These are phyloP conservation scores for Drosophila sechellia DNA, from an alignment of 1,140 invertebrate genomes.

Conservation along the genomic window DNA sequence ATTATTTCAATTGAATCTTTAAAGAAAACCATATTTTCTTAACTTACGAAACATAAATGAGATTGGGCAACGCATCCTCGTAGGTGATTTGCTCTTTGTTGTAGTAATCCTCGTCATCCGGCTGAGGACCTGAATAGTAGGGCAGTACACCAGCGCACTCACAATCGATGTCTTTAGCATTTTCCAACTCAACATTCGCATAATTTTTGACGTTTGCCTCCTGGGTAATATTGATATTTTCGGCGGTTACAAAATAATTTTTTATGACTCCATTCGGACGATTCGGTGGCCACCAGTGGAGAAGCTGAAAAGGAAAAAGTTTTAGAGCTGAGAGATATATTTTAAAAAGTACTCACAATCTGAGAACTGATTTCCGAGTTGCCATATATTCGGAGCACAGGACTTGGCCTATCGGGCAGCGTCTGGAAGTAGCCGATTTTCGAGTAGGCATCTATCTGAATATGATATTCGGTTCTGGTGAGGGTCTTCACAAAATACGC, in stretches of 20 bases:
- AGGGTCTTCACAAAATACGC: conserved; percentile 95
- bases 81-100: conserved; percentile 66
- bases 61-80: conserved; percentile 63
- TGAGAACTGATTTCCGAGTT: conserved; percentile 41
- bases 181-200: conserved; percentile 3
- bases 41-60: conserved; percentile 70
- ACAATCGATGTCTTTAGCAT: conserved; percentile 29
- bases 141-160: conserved; percentile 44
- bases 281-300: conserved; percentile 79
- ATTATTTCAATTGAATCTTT: too few relatives aligned
- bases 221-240: conserved; percentile 45
- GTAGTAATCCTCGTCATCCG: conserved; percentile 70
- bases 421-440: conserved; percentile 93
- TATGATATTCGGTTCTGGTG: conserved; percentile 90
- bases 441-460: conserved; percentile 89
- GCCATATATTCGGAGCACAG: conserved; percentile 53
- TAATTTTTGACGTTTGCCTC: conserved; percentile 41
- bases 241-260: conserved; percentile 56
- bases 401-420: conserved; percentile 56
- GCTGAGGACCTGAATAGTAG: conserved; percentile 63
- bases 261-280: conserved; percentile 64
- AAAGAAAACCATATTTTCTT: too few relatives aligned
- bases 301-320: conserved; percentile 11
- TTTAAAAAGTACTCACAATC: conserved; percentile 48
- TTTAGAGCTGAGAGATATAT: neutral